These are phyloP conservation scores for Muraenolepis orangiensis DNA, from an alignment of 2,797 vertebrate species.

Conservation along the genomic window DNA sequence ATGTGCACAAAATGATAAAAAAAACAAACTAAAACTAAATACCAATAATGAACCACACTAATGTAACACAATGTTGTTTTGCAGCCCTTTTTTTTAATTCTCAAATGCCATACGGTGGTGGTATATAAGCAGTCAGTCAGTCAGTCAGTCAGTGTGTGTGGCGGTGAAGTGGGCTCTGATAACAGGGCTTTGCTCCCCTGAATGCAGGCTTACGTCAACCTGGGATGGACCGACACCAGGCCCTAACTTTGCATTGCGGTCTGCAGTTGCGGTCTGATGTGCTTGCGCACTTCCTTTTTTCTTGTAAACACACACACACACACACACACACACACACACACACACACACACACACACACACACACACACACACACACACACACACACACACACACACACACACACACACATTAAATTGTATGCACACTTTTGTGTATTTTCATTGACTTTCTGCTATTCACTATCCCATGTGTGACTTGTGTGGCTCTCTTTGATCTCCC, in stretches of 20 bases:
- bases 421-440: neutral
- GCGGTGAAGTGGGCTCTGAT: no score
- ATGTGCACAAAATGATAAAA: slow-evolving; percentile 23
- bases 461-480: neutral
- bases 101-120: no score
- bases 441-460: neutral
- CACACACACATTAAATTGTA: neutral
- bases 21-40: no score
- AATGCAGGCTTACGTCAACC: neutral
- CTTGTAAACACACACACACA: neutral
- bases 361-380: no score
- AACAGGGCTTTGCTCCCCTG: neutral
- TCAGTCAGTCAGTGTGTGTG: no score
- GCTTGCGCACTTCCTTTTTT: neutral
- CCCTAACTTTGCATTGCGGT: neutral
- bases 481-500: neutral
- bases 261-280: neutral
- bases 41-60: slow-evolving; percentile 7
- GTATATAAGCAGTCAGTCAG: neutral
- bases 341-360: no score
- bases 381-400: neutral
- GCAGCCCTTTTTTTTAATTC: no score
- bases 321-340: no score
- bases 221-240: neutral
- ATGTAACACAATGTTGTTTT: no score